Percentiles rank a stretch among this genome's conserved stretches.
These are phyloP conservation scores for Cariama cristata DNA, from an alignment of 2,113 vertebrate species.

Conservation along the genomic window DNA sequence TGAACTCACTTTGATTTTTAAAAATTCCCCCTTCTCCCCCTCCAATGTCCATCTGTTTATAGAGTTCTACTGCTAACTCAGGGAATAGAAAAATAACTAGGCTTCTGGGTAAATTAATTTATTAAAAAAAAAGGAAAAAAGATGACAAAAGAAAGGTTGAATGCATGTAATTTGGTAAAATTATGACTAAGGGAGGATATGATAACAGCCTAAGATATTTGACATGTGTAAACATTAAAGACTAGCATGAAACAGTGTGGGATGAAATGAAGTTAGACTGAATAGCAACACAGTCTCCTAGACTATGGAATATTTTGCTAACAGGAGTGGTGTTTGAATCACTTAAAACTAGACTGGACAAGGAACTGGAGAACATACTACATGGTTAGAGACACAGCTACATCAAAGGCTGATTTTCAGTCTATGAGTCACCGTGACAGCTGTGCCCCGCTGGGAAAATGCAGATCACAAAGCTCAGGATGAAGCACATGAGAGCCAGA, in stretches of 20 bases:
- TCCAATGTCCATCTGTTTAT: neutral
- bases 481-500: neutral
- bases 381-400: conserved; percentile 18
- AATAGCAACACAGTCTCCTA: neutral
- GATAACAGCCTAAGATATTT: neutral
- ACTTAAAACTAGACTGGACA: conserved; percentile 26
- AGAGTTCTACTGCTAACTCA: neutral
- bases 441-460: conserved; percentile 49
- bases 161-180: neutral
- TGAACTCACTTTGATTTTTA: neutral
- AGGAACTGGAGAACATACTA: neutral
- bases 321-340: conserved; percentile 40
- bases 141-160: neutral
- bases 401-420: conserved; percentile 36
- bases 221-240: neutral
- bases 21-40: neutral
- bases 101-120: neutral
- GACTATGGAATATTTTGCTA: conserved; percentile 41
- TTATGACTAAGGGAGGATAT: conserved; percentile 7
- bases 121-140: neutral
- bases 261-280: neutral
- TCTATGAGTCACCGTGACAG: conserved; percentile 42
- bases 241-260: neutral
- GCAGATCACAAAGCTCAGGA: conserved; percentile 31
- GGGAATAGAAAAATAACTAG: neutral